Conservation (phyloP, 2,797 vertebrate genomes). For the Liasis olivaceus region DNA sequence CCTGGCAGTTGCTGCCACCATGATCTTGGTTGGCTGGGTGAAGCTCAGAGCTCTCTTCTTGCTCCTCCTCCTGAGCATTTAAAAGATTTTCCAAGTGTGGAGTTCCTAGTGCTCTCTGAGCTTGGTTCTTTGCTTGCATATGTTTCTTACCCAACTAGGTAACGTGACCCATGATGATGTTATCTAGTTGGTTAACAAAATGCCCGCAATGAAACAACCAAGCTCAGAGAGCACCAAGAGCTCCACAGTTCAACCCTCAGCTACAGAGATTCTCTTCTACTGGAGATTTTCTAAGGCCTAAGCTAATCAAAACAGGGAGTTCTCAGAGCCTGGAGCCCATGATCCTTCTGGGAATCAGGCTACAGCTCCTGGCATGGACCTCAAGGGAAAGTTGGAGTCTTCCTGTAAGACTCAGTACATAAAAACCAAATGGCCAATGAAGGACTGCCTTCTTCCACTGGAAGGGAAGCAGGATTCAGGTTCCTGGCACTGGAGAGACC, state of each 20-base stretch:
- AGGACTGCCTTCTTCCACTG: not conserved
- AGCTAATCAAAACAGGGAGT: constrained; percentile 4
- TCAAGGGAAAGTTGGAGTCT: constrained; percentile 51
- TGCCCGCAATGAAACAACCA: not conserved
- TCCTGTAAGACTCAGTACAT: constrained; percentile 56
- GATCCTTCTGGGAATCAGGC: constrained; percentile 57
- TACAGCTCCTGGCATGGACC: constrained; percentile 53
- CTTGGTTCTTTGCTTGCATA: not conserved
- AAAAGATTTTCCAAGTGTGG: not conserved
- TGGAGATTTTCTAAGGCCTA: constrained; percentile 8
- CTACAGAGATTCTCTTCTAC: not conserved
- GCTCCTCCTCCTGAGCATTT: not conserved
- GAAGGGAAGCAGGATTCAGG: not conserved
- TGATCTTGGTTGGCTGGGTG: accelerated
- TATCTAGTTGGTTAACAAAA: not conserved
- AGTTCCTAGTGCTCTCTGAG: not conserved
- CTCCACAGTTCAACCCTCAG: not conserved
- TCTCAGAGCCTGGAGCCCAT: constrained; percentile 25
- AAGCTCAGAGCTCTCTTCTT: not conserved
- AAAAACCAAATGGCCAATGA: constrained; percentile 3
- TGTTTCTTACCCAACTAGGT: not conserved
- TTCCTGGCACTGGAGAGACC: not conserved
- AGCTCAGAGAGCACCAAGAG: not conserved
- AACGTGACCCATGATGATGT: not conserved
- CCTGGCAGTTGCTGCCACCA: not conserved